phyloP scores from a whole-genome alignment of 2,888 invertebrate species.

The Sinohyriopsis cumingii region DNA sequence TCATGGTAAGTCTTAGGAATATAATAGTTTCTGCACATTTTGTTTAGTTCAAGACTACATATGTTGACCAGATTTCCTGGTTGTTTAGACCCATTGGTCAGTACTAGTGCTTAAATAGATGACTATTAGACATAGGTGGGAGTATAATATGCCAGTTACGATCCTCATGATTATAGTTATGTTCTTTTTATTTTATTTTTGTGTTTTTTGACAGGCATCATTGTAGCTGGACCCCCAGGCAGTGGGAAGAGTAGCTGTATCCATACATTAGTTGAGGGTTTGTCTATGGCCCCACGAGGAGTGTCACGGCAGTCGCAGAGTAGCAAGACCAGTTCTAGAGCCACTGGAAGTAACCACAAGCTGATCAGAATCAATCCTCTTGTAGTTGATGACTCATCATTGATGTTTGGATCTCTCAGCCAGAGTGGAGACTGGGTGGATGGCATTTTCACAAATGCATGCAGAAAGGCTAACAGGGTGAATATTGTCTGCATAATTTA shows the following conservation, averaged over 20 bases:
- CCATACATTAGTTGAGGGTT: constrained; percentile 66
- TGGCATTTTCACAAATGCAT: constrained; percentile 70
- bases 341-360: constrained; percentile 65
- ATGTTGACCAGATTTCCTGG: too few species aligned
- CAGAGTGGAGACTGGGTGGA: constrained; percentile 70
- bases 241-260: constrained; percentile 71
- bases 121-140: too few species aligned
- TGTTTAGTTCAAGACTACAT: too few species aligned
- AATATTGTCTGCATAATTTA: constrained; percentile 6
- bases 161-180: neutral
- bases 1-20: too few species aligned
- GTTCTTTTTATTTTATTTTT: neutral
- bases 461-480: constrained; percentile 70
- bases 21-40: too few species aligned
- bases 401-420: constrained; percentile 69
- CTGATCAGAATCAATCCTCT: constrained; percentile 69
- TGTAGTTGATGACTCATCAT: constrained; percentile 66
- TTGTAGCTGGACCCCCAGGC: constrained; percentile 70
- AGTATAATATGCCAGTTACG: too few species aligned
- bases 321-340: constrained; percentile 39
- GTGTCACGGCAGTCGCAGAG: constrained; percentile 54
- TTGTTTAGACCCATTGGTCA: too few species aligned
- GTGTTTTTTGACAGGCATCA: constrained; percentile 57
- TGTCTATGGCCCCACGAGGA: constrained; percentile 57
- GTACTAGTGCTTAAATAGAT: too few species aligned